Conservation (phyloP, 1,140 invertebrate genomes). For the Kradibia gibbosae region DNA sequence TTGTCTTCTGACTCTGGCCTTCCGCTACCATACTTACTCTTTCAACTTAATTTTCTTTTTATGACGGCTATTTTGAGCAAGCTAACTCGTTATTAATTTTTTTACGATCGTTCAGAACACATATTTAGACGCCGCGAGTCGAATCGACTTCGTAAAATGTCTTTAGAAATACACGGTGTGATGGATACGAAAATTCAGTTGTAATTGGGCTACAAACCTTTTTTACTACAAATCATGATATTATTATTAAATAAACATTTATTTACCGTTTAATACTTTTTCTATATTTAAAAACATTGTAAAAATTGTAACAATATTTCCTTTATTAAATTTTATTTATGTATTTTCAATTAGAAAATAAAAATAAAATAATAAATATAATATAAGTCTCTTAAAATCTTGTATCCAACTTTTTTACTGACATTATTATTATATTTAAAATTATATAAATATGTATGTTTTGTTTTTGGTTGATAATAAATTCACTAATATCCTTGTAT, state of each 20-base stretch:
- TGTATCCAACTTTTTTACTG: too few species aligned
- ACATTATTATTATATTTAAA: neutral
- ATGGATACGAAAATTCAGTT: neutral
- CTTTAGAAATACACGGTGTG: neutral
- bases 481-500: neutral
- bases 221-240: too few species aligned
- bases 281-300: too few species aligned
- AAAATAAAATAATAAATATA: too few species aligned
- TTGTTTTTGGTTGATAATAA: neutral
- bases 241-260: too few species aligned
- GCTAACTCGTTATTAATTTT: constrained; percentile 9
- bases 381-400: too few species aligned
- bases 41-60: neutral
- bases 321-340: too few species aligned
- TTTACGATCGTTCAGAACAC: constrained; percentile 29
- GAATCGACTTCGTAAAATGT: neutral
- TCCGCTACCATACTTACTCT: neutral
- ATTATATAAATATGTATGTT: neutral
- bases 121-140: neutral
- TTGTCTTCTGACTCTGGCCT: neutral
- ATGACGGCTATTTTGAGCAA: constrained; percentile 26
- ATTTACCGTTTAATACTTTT: too few species aligned
- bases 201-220: too few species aligned
- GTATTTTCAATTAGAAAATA: too few species aligned
- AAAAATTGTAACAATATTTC: too few species aligned